Base-by-base conservation (phyloP, 1,140 invertebrate genomes). In the Wasmannia auropunctata region DNA sequence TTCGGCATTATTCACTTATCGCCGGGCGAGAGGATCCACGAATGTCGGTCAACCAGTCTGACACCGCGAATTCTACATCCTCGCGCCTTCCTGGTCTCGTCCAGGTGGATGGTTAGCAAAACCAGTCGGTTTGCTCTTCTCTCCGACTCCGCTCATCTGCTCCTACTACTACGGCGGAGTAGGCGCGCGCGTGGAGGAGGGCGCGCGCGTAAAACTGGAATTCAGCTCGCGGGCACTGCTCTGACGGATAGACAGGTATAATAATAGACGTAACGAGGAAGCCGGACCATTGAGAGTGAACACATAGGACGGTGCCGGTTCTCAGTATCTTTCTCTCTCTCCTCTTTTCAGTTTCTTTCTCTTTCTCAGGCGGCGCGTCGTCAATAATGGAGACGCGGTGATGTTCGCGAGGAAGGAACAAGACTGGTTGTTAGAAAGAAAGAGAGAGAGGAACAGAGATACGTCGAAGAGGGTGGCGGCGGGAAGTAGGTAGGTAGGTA, bases 201-300 rank as follows among this genome's bases (percentile, higher is more conserved):
- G 62, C 90, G 51, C 86, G 79, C 91, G 80, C 90, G 92, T 90
- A 89, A 93, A 94, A 94, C 93, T 94, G 93, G 93, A 94, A 94
- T 94, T 91, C 90, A 91, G 88, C 88, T 85, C 76, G 88, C 88
- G 88, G 83, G 87, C 84, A 79, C 31, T 62, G 85, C 54, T 46
- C 87, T 89, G 89, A 91, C 89, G 83, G 88, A 93, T 90, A 90
- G 92, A 93, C 93, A 93, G 92, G 93, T 94, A 93, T 93, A 93
- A 93, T 93, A 94, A 94, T 94, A 93, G 92, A 93, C 91, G 92
- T 89, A 91, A 92, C 88, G 88, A 91, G 90, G 91, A 92, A 92
- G 90, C 76, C 46, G 84, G 65, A 81, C 85, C 87, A 91, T 88
- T 90, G 87, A 90, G 90, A 88, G 87, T 88, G 86, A 89, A 80